Evolutionary conservation across 2,797 vertebrate species (phyloP), one percentile per base, ranked within the genome.

Genomic region (Allobates femoralis): DNA sequence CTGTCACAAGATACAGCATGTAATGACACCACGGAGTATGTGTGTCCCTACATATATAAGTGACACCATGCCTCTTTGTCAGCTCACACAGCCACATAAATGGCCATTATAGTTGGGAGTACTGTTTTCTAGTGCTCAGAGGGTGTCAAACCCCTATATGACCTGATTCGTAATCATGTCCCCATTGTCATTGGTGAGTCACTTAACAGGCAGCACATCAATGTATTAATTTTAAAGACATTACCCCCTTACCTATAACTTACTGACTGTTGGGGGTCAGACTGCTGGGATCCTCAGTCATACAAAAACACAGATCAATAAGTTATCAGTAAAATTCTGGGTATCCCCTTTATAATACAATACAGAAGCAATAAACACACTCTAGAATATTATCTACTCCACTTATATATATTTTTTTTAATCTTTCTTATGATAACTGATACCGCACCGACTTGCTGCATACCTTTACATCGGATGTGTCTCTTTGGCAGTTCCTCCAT

Each of bases 401-500:
- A 19, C 66, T 23, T 16, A 19, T 5, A 2, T n/a, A n/a, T n/a
- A 30, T 30, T 19, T 18, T 28, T 30, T 34, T 64, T 16, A 32
- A n/a, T 0, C 5, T 28, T 28, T 32, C 28, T 15, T 34, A 11
- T 0, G 8, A 18, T 34, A 69, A 34, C 18, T 34, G n/a, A 37
- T 34, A n/a, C 14, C 16, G 32, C 64, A 23, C 21, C 23, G 11
- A 71, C 7, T n/a, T 73, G 69, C 69, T 41, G 12, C 71, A n/a
- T 74, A 98, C 98, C 96, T 98, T 99, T 69, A 99, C 98, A 88
- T 99, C 98, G 37, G 98, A 98, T 8, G 98, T 99, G 92, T 99
- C 97, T 90, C 98, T 96, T 93, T 99, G 98, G 91, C 97, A 98
- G 90, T 97, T 99, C 91, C 98, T 96, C 98, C 98, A 99, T 16